phyloP scores from a whole-genome alignment of 2,797 vertebrate species.

The Percopsis omiscomaycus region DNA sequence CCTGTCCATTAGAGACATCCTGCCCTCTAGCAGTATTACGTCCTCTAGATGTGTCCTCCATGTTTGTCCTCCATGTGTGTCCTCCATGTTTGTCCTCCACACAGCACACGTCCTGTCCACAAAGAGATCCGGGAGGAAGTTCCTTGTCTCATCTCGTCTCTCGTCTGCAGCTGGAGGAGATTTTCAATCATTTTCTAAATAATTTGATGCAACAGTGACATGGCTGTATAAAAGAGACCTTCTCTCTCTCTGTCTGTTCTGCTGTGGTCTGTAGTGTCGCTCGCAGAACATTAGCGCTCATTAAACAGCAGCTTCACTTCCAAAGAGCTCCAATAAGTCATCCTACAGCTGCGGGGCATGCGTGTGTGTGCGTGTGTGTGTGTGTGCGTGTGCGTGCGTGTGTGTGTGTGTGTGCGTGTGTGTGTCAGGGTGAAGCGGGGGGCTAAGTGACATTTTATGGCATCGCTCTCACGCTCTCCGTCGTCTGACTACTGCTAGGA shows the following conservation, averaged over 20 bases:
- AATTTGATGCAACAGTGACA: neutral
- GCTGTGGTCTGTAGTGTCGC: conserved; percentile 15
- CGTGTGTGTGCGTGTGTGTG: conserved; percentile 6
- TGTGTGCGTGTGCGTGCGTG: conserved; percentile 4
- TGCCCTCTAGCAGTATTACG: no score
- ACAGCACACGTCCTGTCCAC: no score
- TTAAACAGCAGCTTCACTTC: conserved; percentile 54
- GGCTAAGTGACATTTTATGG: conserved; percentile 21
- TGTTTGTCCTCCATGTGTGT: no score
- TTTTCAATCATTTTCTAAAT: neutral
- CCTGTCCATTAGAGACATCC: no score
- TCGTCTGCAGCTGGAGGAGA: neutral
- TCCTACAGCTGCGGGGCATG: conserved; percentile 31
- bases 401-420: conserved; percentile 10
- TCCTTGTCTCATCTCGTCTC: neutral
- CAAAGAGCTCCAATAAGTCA: conserved; percentile 57
- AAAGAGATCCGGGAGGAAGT: no score
- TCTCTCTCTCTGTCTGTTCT: conserved; percentile 32
- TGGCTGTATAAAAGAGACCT: neutral
- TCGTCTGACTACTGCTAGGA: conserved; percentile 6
- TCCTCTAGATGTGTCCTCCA: no score
- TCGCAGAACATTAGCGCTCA: conserved; percentile 46
- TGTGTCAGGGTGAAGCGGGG: neutral
- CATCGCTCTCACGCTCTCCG: neutral
- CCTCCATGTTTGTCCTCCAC: no score